Conservation (phyloP, 2,113 vertebrate genomes). For the Myotis brandtii region DNA sequence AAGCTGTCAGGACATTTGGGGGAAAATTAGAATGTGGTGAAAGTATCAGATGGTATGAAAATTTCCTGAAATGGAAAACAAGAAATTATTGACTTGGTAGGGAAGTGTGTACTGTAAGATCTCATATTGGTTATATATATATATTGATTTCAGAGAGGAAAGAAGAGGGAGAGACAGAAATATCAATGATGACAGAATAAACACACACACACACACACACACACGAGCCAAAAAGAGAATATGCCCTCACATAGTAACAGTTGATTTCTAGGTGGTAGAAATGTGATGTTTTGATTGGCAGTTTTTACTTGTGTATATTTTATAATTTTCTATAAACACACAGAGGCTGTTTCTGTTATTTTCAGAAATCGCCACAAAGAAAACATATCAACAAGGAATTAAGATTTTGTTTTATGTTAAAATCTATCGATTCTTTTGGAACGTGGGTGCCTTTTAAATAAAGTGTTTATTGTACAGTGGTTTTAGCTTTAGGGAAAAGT, state of each 20-base stretch:
- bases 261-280: neutral
- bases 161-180: neutral
- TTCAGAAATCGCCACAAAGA: constrained; percentile 39
- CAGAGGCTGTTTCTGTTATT: neutral
- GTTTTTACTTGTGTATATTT: constrained; percentile 20
- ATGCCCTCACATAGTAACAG: neutral
- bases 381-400: constrained; percentile 12
- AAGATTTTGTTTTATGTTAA: constrained; percentile 27
- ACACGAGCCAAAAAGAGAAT: neutral
- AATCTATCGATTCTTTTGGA: constrained; percentile 20
- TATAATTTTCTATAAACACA: neutral
- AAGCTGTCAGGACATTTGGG: neutral
- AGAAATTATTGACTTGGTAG: neutral
- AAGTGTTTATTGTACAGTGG: neutral
- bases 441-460: neutral
- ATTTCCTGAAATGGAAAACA: neutral
- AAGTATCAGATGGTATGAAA: neutral
- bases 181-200: too few relatives aligned
- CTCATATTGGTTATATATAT: neutral
- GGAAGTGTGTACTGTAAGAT: neutral
- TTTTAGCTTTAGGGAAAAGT: neutral
- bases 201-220: too few relatives aligned
- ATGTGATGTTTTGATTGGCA: neutral
- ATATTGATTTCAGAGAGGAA: too few relatives aligned
- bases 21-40: neutral